Evolutionary conservation across 1,140 invertebrate species (phyloP).

Genomic region (Anthonomus grandis): DNA sequence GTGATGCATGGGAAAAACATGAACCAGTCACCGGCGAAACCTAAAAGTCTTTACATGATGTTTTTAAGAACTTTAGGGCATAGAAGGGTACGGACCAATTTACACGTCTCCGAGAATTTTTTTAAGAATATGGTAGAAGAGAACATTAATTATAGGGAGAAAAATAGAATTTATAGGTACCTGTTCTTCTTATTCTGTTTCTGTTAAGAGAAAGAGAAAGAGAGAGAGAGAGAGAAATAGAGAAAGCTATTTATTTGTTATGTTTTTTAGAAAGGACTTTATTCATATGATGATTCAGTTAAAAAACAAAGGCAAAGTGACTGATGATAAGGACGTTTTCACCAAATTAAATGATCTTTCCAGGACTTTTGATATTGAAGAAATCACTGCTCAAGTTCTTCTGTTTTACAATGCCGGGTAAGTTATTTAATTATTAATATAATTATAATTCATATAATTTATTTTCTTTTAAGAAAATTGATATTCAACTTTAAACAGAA

Average conservation of each 20-base stretch:
- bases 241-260: no score
- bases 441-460: no score
- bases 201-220: no score
- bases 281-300: conserved; percentile 50
- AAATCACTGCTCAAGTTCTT: no score
- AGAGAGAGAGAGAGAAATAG: no score
- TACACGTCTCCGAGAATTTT: conserved; percentile 36
- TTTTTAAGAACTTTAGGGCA: background rate
- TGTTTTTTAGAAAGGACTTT: conserved; percentile 56
- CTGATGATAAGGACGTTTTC: background rate
- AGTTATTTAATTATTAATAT: no score
- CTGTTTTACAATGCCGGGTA: no score
- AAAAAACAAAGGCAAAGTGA: conserved; percentile 1
- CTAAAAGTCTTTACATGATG: background rate
- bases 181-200: no score
- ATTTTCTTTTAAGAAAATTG: no score
- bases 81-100: conserved; percentile 30
- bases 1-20: conserved; percentile 31
- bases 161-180: conserved; percentile 44
- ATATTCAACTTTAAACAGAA: no score
- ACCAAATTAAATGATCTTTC: no score
- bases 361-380: no score
- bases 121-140: conserved; percentile 49
- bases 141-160: conserved; percentile 49
- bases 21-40: conserved; percentile 40